phyloP scores from a whole-genome alignment of 2,888 invertebrate species.

The Chymomyza amoena region DNA sequence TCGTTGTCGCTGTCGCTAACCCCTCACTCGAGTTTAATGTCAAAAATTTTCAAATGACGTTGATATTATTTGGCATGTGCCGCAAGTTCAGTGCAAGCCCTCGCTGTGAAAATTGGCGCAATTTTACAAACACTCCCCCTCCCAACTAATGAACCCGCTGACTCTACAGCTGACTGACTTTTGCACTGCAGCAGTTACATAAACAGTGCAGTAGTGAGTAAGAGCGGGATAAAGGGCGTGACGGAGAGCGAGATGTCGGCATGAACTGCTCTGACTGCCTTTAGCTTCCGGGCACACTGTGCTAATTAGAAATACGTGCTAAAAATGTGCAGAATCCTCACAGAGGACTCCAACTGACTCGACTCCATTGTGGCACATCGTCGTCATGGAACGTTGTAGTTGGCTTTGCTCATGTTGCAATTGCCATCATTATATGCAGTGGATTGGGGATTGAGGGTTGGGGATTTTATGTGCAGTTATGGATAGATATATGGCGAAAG shows the following conservation, averaged over 20 bases:
- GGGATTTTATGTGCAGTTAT: conserved; percentile 16
- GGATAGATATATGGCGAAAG: conserved; percentile 1
- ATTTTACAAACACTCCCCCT: background rate
- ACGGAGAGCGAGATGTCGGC: background rate
- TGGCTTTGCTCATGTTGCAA: conserved; percentile 21
- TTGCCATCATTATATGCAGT: conserved; percentile 16
- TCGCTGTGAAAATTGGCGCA: conserved; percentile 1
- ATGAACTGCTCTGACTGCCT: conserved; percentile 32
- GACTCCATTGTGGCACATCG: conserved; percentile 6
- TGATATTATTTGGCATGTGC: conserved; percentile 63
- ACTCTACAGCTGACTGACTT: conserved; percentile 24
- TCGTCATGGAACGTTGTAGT: conserved; percentile 33
- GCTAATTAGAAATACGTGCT: conserved; percentile 69
- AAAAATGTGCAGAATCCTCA: conserved; percentile 43
- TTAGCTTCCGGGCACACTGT: conserved; percentile 47
- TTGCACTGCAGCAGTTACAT: conserved; percentile 16
- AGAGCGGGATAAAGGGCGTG: background rate
- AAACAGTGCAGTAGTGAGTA: background rate
- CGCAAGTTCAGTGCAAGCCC: conserved; percentile 32
- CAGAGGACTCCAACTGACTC: background rate
- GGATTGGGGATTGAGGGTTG: background rate
- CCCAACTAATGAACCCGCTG: conserved; percentile 10
- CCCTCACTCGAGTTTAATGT: conserved; percentile 50
- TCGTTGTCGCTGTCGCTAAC: background rate
- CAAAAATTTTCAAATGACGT: conserved; percentile 60